Evolutionary conservation across 2,888 invertebrate species (phyloP).

Genomic region (Odontothrips loti): DNA sequence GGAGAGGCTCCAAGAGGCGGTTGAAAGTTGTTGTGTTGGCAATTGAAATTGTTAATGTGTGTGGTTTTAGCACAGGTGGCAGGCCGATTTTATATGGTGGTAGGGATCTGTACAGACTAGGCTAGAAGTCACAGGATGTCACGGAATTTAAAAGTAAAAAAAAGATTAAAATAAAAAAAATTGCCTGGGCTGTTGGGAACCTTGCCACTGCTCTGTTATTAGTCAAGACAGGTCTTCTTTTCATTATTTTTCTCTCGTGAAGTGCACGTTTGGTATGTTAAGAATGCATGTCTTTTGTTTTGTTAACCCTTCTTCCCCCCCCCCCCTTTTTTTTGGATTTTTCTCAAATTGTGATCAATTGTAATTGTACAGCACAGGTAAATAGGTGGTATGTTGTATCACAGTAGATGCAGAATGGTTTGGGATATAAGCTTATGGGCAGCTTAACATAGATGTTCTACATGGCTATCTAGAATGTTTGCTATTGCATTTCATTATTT

Average conservation of each 20-base stretch:
- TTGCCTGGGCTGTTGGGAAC: conserved; percentile 23
- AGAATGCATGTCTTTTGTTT: neutral
- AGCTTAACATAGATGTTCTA: conserved; percentile 21
- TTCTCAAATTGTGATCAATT: conserved; percentile 22
- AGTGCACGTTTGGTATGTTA: conserved; percentile 16
- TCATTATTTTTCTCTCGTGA: conserved; percentile 4
- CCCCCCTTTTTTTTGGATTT: neutral
- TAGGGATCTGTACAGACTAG: conserved; percentile 24
- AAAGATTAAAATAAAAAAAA: conserved; percentile 4
- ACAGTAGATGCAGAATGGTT: conserved; percentile 19
- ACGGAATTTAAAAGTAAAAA: conserved; percentile 11
- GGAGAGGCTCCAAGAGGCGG: conserved; percentile 21
- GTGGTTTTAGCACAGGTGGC: conserved; percentile 25
- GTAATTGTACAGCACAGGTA: conserved; percentile 26
- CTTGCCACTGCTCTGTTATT: conserved; percentile 22
- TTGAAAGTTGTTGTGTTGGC: conserved; percentile 8
- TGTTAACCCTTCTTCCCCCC: neutral
- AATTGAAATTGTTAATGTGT: conserved; percentile 24
- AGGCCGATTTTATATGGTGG: conserved; percentile 13
- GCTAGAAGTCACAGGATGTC: conserved; percentile 20
- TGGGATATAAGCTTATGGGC: conserved; percentile 22
- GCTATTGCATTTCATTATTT: conserved; percentile 25
- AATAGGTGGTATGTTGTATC: conserved; percentile 26
- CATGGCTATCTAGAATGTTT: conserved; percentile 24
- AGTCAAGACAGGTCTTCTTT: conserved; percentile 22